Percentiles rank a stretch among this genome's conserved stretches.
Conservation (phyloP, 2,888 invertebrate species). For the Pherbina coryleti region DNA sequence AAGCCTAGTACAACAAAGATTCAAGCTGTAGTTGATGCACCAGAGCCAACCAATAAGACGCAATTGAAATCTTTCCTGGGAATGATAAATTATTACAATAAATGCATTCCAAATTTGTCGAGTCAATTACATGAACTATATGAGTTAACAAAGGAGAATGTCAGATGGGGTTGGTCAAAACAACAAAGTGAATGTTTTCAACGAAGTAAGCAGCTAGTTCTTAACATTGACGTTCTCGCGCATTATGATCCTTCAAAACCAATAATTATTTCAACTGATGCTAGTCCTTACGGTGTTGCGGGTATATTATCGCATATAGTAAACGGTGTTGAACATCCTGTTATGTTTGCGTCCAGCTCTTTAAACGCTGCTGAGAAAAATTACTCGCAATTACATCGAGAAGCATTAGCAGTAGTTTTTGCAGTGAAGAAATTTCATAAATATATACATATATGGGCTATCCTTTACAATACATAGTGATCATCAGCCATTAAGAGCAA, state of each 20-base stretch:
- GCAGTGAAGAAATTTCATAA: conserved; percentile 44
- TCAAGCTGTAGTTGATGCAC: conserved; percentile 12
- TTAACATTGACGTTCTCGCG: conserved; percentile 28
- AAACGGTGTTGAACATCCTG: conserved; percentile 33
- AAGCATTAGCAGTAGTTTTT: conserved; percentile 41
- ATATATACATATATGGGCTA: conserved; percentile 63
- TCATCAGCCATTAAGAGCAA: conserved; percentile 36
- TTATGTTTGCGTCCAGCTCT: conserved; percentile 34
- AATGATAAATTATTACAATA: conserved; percentile 34
- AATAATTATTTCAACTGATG: conserved; percentile 5
- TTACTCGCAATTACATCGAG: conserved; percentile 39
- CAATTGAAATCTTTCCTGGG: conserved; percentile 26
- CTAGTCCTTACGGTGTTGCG: conserved; percentile 13
- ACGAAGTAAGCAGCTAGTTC: conserved; percentile 2
- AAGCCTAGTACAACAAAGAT: conserved; percentile 25
- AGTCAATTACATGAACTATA: conserved; percentile 11
- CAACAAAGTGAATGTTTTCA: neutral
- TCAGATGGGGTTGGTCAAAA: conserved; percentile 15
- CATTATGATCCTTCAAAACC: conserved; percentile 40
- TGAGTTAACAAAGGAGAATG: neutral
- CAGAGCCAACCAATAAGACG: conserved; percentile 24
- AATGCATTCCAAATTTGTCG: conserved; percentile 28
- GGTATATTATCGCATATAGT: conserved; percentile 28
- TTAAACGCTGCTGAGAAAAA: conserved; percentile 31
- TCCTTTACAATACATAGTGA: neutral